Base-by-base conservation (phyloP, 2,113 vertebrate genomes). In the Seriola aureovittata region DNA sequence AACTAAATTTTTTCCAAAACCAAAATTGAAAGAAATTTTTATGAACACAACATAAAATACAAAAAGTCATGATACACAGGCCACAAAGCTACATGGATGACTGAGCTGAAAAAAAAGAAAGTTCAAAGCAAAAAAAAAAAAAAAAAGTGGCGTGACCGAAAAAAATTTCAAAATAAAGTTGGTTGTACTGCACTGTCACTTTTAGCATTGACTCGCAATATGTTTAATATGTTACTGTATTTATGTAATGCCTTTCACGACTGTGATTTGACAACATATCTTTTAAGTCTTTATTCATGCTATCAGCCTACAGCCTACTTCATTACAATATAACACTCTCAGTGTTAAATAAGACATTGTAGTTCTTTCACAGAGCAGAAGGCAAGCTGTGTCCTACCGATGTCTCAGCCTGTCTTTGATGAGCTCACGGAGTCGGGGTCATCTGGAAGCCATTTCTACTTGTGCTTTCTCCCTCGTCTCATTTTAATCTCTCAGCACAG, bases 381-480 rank as follows among this genome's bases (percentile, higher is more conserved):
- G 86, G 84, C 60, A 57, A 88, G 81, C 69, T 29, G 64, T 84
- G 64, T 89, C 78, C 62, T 66, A 68, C 79, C 55, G 65, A 79
- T 86, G 81, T 71, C 69, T 90, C 81, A 81, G 91, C 74, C 89
- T 76, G 79, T 82, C 77, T 83, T 68, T 69, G 91, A 91, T 92
- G 93, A 89, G 89, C 88, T 82, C 89, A 89, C 79, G 71, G 73
- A 91, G 76, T 58, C 12, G 82, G 93, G 94, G 92, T 96, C 95
- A 96, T 95, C 93, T 96, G 95, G 95, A 95, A 96, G 94, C 92
- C 94, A 95, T 96, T 96, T 95, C 91, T 93, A 38, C 87, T 86
- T 88, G 88, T 93, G 82, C 90, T 91, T 90, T 94, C 91, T 92
- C 86, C 76, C 79, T 88, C 76, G 86, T 94, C 92, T 95, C 92